A percentile compares a stretch with the other conserved stretches of the same genome.
Evolutionary conservation across 1,140 invertebrate genomes (phyloP).

Genomic region (Ceratoteleas bidentatus): DNA sequence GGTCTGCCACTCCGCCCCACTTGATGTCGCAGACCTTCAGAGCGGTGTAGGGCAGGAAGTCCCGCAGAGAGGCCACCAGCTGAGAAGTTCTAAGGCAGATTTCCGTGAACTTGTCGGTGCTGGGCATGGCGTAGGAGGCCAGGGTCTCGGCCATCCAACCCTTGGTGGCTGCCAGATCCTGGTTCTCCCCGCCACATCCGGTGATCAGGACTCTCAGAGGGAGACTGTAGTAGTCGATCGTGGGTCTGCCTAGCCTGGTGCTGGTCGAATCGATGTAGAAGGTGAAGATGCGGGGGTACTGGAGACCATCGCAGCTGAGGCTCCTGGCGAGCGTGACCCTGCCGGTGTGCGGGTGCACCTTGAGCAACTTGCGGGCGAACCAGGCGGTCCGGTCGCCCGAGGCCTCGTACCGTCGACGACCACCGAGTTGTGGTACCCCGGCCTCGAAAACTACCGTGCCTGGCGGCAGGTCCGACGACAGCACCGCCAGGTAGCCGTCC

Average conservation of each 20-base stretch:
- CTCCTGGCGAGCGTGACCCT: slow-evolving; percentile 87
- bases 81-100: slow-evolving; percentile 90
- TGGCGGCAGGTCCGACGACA: slow-evolving; percentile 85
- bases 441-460: slow-evolving; percentile 90
- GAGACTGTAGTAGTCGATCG: slow-evolving; percentile 91
- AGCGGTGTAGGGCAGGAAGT: slow-evolving; percentile 88
- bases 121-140: slow-evolving; percentile 91
- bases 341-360: slow-evolving; percentile 88
- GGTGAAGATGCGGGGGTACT: slow-evolving; percentile 91
- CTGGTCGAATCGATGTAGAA: slow-evolving; percentile 93
- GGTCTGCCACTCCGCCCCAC: slow-evolving; percentile 89
- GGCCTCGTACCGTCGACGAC: slow-evolving; percentile 87
- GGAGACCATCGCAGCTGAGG: slow-evolving; percentile 89
- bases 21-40: slow-evolving; percentile 87
- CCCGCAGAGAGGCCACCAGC: slow-evolving; percentile 88
- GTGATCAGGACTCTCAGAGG: slow-evolving; percentile 89
- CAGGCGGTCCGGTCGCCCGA: slow-evolving; percentile 89
- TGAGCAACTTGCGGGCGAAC: slow-evolving; percentile 89
- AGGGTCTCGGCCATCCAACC: slow-evolving; percentile 92
- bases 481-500: slow-evolving; percentile 85
- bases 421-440: slow-evolving; percentile 88
- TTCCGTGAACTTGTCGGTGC: slow-evolving; percentile 86
- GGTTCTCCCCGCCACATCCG: slow-evolving; percentile 87
- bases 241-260: slow-evolving; percentile 85
- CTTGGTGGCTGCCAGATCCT: slow-evolving; percentile 86